Base-by-base conservation (phyloP, 2,888 invertebrate genomes). In the Morpho helenor region DNA sequence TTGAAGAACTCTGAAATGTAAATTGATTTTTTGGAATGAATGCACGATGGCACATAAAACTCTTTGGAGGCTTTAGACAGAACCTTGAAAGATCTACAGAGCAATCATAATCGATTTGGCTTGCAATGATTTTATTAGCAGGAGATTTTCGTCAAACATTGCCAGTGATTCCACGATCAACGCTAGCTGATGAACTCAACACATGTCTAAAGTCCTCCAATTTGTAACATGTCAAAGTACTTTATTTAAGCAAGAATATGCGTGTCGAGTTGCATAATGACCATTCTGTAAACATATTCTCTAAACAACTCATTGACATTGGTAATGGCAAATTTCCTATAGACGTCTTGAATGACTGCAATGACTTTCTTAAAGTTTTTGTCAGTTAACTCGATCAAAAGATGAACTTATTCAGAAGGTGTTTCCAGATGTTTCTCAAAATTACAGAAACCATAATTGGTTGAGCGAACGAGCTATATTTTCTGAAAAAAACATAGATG, bases 401-500 rank as follows among this genome's bases (percentile, higher is more conserved):
- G 49, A 49, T 49, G 9, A 7, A 31, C 48, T 49, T 40, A 44
- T 72, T 68, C 63, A 70, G 39, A 39, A 56, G 9, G 67, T 70
- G 57, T 70, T 71, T 60, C 66, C 68, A 49, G 66, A 74, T 49
- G 49, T 40, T 39, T 10, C 9, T 3, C 39, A 39, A 49, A 39
- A 49, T 39, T 71, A 72, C 60, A 52, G 56, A 49, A 68, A 74
- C 68, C 66, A 70, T 69, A 60, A 59, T 52, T 74, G 71, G 72
- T 66, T 78, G 8, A 43, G 60, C 56, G 68, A 75, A 66, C 55
- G 73, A 59, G 71, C 71, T 7, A 76, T 79, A 66, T 71, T 76
- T 49, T 71, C 72, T 43, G 68, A 76, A 57, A 75, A 72, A 68
- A 77, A 75, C 64, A 62, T 67, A 8, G 72, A 72, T 60, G 74